Evolutionary conservation across 2,888 invertebrate species (phyloP), one percentile per base, ranked within the genome.

Genomic region (Andricus curvator): DNA sequence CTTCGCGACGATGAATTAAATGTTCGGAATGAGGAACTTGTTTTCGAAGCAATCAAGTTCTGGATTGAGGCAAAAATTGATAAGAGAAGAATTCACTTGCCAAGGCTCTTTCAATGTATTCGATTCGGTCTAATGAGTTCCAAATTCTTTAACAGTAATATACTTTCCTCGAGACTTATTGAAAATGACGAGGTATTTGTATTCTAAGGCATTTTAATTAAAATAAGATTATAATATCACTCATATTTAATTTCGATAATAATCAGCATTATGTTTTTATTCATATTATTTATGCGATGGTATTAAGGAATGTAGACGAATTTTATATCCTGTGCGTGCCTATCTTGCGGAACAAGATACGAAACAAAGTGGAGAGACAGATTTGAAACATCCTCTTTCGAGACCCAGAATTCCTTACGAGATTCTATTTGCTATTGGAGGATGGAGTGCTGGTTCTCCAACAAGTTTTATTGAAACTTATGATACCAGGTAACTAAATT

Each of bases 371-470:
- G 93, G 93, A 11, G 94, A 94, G 86, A 93, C 93, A 20, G 94
- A 94, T 87, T 92, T 94, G 5, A 93, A 93, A 85, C 94, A 96
- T 89, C 95, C 95, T 0, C 88, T 96, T 60, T 94, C 95, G 13
- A 93, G 95, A 82, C 97, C 97, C 0, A 93, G 97, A 82, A 95
- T 97, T 92, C 97, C 95, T 70, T 95, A 96, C 91, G 96, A 96
- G 88, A 95, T 96, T 86, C 94, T 97, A 17, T 97, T 97, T 91
- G 96, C 97, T 20, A 95, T 97, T 25, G 97, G 97, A 5, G 97
- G 97, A 1, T 97, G 97, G 97, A 94, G 96, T 90, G 94, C 96
- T n/a, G 97, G 97, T n/a, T 96, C 96, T 84, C 97, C 97, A 0
- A 97, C 97, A 0, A 96, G 95, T 93, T 96, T 96, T 88, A 95